Percentiles rank a stretch among this genome's conserved stretches.
Evolutionary conservation across 2,113 vertebrate species (phyloP).

Genomic region (Lanius ludovicianus): DNA sequence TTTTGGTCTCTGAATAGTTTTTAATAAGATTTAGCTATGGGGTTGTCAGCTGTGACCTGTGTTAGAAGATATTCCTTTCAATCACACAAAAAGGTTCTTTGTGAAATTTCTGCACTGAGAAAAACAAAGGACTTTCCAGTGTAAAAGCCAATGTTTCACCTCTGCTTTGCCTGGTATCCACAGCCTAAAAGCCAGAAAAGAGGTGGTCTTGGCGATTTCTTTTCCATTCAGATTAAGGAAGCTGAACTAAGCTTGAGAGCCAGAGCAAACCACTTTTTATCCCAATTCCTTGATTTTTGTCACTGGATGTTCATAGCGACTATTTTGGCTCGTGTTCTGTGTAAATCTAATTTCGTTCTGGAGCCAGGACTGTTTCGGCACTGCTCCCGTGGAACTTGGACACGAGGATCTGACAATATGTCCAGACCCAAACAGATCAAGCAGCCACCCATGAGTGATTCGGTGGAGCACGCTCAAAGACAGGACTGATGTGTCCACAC

Average conservation of each 20-base stretch:
- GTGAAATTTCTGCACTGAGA: constrained; percentile 15
- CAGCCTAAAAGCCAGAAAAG: neutral
- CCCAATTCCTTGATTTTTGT: constrained; percentile 65
- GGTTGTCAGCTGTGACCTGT: neutral
- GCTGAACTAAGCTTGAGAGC: constrained; percentile 13
- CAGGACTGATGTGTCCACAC: constrained; percentile 58
- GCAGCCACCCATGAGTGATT: constrained; percentile 67
- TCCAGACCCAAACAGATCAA: constrained; percentile 73
- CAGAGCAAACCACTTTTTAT: constrained; percentile 22
- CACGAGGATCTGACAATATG: constrained; percentile 58
- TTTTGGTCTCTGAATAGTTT: constrained; percentile 33
- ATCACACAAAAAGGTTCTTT: constrained; percentile 1
- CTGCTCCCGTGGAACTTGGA: constrained; percentile 69
- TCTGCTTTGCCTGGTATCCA: constrained; percentile 24
- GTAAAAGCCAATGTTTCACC: constrained; percentile 32
- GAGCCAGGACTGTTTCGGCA: constrained; percentile 75
- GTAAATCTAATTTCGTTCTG: constrained; percentile 66
- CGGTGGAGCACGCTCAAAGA: constrained; percentile 60
- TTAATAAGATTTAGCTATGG: constrained; percentile 25
- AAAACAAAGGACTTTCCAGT: constrained; percentile 20
- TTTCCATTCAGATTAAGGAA: constrained; percentile 29
- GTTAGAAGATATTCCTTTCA: neutral
- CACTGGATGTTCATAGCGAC: constrained; percentile 23
- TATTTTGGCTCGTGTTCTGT: constrained; percentile 59
- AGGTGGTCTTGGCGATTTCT: neutral